Evolutionary conservation across 2,888 invertebrate genomes (phyloP), one percentile per base, ranked within the genome.

Genomic region (Drosophila aldrichi): DNA sequence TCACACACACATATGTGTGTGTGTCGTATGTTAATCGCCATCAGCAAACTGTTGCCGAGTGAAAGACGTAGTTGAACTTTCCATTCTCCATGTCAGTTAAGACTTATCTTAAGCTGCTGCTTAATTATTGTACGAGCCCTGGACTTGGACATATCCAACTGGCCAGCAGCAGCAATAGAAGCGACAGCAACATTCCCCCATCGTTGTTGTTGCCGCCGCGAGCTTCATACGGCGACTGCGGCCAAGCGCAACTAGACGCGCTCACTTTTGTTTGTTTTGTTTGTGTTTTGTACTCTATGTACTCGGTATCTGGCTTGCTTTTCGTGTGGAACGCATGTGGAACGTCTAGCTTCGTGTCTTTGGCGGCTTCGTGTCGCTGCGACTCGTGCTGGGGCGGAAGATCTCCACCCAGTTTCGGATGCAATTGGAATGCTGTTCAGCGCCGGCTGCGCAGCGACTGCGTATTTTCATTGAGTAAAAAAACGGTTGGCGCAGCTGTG

Each of bases 391-490:
- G 86, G 86, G 89, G 89, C 88, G 87, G 88, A 86, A 89, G 91
- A 91, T 91, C 91, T 91, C 91, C 91, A 91, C 91, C 91, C 91
- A 91, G 91, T 90, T 90, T 91, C 89, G 90, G 91, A 89, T 91
- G 89, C 88, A 85, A 79, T 86, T 88, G 90, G 91, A 90, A 90
- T 90, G 89, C 75, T 75, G 85, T 83, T 68, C 41, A 66, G 59
- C 70, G 76, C 54, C 61, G 72, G 49, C 71, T 55, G 62, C 58
- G 72, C 74, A 58, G 59, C 67, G 65, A 69, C 70, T 46, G 74
- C 77, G 55, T 68, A 75, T 88, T 89, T 90, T 90, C 90, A 90
- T 90, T 90, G 88, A 90, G 90, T 89, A 88, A 88, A 87, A 84
- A 68, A 66, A 59, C 61, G 43, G 64, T 65, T 34, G 32, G 56